Percentiles rank a stretch among this genome's conserved stretches.
Conservation (phyloP, 2,888 invertebrate species). For the Platycheirus rosarum region DNA sequence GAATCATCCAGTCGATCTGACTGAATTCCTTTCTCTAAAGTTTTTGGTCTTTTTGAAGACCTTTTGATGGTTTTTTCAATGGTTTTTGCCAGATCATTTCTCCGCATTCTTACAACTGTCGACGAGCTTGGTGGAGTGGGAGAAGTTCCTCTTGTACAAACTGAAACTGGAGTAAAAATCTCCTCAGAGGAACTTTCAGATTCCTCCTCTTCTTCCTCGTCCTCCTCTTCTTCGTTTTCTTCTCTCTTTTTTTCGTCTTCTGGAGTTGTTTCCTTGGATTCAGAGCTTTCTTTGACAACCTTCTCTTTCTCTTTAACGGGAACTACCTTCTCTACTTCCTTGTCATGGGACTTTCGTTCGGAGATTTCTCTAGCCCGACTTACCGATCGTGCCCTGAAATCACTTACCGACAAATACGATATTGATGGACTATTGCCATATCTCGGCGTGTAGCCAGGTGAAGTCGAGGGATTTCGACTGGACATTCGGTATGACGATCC, state of each 20-base stretch:
- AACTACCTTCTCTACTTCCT: conserved; percentile 75
- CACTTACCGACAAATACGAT: conserved; percentile 81
- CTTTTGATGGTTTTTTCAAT: conserved; percentile 88
- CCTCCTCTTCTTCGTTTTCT: conserved; percentile 75
- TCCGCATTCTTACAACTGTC: conserved; percentile 86
- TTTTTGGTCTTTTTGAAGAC: conserved; percentile 84
- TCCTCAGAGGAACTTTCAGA: conserved; percentile 75
- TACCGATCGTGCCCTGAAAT: conserved; percentile 80
- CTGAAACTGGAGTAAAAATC: conserved; percentile 84
- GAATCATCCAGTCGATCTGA: conserved; percentile 88
- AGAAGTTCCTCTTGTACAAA: conserved; percentile 90
- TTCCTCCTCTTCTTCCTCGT: conserved; percentile 70
- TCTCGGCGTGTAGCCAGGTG: conserved; percentile 74
- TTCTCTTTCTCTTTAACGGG: conserved; percentile 78
- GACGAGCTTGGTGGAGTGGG: conserved; percentile 86
- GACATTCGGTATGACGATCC: conserved; percentile 76
- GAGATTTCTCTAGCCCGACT: conserved; percentile 80
- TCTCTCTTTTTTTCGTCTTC: conserved; percentile 74
- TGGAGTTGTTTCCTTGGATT: conserved; percentile 37
- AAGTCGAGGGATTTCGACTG: conserved; percentile 69
- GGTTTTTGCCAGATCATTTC: conserved; percentile 89
- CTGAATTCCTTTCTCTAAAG: conserved; percentile 88
- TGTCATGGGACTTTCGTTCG: conserved; percentile 83
- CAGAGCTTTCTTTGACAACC: conserved; percentile 8
- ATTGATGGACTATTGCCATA: conserved; percentile 72